These are phyloP conservation scores for Ormyrus thymus DNA, from an alignment of 2,888 invertebrate genomes.

Conservation along the genomic window DNA sequence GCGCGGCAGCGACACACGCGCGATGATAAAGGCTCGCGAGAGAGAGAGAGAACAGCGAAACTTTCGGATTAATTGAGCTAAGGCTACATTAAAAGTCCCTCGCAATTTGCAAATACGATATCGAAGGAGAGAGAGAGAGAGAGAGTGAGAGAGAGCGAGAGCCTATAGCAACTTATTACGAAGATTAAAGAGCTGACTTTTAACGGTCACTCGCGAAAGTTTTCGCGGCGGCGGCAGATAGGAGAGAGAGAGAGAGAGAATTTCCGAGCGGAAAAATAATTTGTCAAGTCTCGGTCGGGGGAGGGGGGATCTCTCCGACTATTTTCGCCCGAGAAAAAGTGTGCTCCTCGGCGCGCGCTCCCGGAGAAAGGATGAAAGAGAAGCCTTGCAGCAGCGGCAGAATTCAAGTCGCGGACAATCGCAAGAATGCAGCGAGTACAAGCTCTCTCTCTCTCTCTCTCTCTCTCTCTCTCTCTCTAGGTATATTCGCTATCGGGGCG, in stretches of 20 bases:
- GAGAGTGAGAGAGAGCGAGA: too few relatives aligned
- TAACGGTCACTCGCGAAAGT: not conserved
- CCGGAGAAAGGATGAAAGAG: not conserved
- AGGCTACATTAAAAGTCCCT: not conserved
- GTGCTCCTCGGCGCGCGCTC: not conserved
- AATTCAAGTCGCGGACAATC: conserved; percentile 46
- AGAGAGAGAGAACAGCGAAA: not conserved
- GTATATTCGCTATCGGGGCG: conserved; percentile 4
- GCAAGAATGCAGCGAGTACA: conserved; percentile 45
- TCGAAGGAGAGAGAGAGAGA: not conserved
- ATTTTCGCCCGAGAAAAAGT: conserved; percentile 27
- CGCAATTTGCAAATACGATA: conserved; percentile 19
- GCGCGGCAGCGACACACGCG: too few relatives aligned
- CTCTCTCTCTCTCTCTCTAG: not conserved
- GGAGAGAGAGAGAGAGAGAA: not conserved
- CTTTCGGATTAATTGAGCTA: not conserved
- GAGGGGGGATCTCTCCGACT: conserved; percentile 28
- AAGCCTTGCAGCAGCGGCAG: conserved; percentile 40
- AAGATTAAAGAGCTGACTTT: conserved; percentile 11
- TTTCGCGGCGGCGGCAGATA: not conserved
- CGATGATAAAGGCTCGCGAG: not conserved
- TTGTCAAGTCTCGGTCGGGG: conserved; percentile 32
- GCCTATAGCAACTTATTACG: not conserved
- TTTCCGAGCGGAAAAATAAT: conserved; percentile 43
- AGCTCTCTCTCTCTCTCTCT: not conserved